These are phyloP conservation scores for Acropternis orthonyx DNA, from an alignment of 2,797 vertebrate genomes.

Conservation along the genomic window DNA sequence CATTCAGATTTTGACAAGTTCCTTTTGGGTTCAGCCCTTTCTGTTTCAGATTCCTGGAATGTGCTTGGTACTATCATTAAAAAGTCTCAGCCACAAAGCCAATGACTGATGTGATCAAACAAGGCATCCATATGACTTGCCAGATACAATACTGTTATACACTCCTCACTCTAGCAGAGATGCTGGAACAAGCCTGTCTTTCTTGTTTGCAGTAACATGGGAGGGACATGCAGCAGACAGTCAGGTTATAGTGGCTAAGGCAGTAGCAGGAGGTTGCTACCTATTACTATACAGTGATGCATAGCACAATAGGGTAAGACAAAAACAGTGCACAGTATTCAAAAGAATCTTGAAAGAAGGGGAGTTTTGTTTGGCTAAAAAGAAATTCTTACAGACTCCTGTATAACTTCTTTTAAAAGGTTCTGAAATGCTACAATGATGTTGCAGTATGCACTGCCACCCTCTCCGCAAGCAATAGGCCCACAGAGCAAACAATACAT, in stretches of 20 bases:
- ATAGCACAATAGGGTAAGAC: background rate
- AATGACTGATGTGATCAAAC: slow-evolving; percentile 36
- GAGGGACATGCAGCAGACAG: background rate
- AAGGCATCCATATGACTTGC: slow-evolving; percentile 36
- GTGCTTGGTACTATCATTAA: background rate
- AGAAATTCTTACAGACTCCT: background rate
- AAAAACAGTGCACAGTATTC: background rate
- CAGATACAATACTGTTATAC: slow-evolving; percentile 5
- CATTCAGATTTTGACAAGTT: background rate
- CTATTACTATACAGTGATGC: background rate
- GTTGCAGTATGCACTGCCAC: background rate
- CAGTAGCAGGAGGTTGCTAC: background rate
- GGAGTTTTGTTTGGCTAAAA: background rate
- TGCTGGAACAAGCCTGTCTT: slow-evolving; percentile 28
- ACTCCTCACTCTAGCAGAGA: slow-evolving; percentile 19
- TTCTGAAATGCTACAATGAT: background rate
- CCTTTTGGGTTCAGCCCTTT: background rate
- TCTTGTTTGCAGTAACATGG: background rate
- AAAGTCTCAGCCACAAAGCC: background rate
- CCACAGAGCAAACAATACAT: background rate
- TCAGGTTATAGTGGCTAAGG: background rate
- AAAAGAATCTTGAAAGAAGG: background rate
- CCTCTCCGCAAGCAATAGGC: background rate
- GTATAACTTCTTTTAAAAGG: background rate
- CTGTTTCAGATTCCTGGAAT: background rate